These are phyloP conservation scores for Brachionus angularis DNA, from an alignment of 1,140 invertebrate species.

Conservation along the genomic window DNA sequence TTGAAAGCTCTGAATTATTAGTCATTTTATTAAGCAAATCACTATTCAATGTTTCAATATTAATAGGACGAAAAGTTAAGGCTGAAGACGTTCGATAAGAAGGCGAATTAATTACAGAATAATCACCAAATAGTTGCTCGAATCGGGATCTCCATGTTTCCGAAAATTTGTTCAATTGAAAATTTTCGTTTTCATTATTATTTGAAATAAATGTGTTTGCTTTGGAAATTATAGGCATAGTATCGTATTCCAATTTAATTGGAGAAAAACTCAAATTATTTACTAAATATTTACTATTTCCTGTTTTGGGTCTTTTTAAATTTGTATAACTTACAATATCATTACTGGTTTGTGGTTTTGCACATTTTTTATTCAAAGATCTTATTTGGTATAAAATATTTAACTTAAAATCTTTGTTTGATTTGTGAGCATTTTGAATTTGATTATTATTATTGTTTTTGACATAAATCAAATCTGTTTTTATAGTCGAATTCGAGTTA, in stretches of 20 bases:
- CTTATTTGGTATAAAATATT: constrained; percentile 31
- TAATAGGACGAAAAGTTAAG: too few relatives aligned
- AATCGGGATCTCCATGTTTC: neutral
- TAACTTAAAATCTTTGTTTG: constrained; percentile 8
- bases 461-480: constrained; percentile 16
- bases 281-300: constrained; percentile 3
- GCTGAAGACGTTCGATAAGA: constrained; percentile 26
- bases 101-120: constrained; percentile 21
- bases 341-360: too few relatives aligned
- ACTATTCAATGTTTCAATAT: too few relatives aligned
- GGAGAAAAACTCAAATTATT: neutral
- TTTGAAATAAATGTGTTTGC: neutral
- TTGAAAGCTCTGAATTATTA: too few relatives aligned
- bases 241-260: neutral
- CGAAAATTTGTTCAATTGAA: constrained; percentile 11
- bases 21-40: too few relatives aligned
- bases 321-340: neutral
- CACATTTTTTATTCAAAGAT: constrained; percentile 19
- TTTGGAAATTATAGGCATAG: neutral
- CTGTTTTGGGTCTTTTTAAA: neutral
- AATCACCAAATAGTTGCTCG: neutral
- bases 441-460: neutral
- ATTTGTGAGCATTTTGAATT: constrained; percentile 10
- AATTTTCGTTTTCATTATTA: neutral
- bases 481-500: constrained; percentile 12